Percentiles rank a stretch among this genome's conserved stretches.
Conservation (phyloP, 2,888 invertebrate species). For the Eupithecia tripunctaria region DNA sequence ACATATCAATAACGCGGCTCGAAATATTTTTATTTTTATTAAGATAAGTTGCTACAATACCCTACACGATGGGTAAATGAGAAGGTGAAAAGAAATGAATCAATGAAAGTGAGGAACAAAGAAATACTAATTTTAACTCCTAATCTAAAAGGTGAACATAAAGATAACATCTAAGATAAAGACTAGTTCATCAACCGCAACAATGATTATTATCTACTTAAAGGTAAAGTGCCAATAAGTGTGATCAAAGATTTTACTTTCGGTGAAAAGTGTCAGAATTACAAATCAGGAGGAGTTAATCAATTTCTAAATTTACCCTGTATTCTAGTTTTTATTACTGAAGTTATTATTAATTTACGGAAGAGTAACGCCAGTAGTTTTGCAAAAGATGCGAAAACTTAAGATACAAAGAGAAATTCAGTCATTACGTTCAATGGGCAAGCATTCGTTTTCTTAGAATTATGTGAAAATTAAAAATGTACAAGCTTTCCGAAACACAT, state of each 20-base stretch:
- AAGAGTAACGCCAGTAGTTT: conserved; percentile 52
- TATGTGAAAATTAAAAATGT: conserved; percentile 51
- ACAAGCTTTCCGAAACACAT: conserved; percentile 47
- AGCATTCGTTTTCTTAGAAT: conserved; percentile 70
- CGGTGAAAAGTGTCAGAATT: conserved; percentile 77
- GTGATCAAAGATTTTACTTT: conserved; percentile 74
- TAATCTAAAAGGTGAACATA: conserved; percentile 66
- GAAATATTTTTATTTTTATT: conserved; percentile 76
- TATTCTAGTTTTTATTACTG: conserved; percentile 82
- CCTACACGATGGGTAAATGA: conserved; percentile 76
- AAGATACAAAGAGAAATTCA: conserved; percentile 65
- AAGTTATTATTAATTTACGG: conserved; percentile 66
- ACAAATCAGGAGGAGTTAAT: conserved; percentile 74
- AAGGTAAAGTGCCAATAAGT: conserved; percentile 78
- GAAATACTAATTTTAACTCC: conserved; percentile 60
- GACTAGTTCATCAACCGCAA: conserved; percentile 77
- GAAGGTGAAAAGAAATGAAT: conserved; percentile 58
- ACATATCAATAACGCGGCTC: conserved; percentile 85
- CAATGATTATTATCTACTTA: conserved; percentile 73
- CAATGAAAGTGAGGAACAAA: conserved; percentile 60
- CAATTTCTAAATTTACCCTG: conserved; percentile 83
- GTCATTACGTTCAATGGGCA: conserved; percentile 73
- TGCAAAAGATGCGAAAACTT: conserved; percentile 56
- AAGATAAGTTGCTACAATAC: conserved; percentile 77
- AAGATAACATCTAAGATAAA: conserved; percentile 67